Evolutionary conservation across 2,888 invertebrate genomes (phyloP).

Genomic region (Sylvicola cinctus): DNA sequence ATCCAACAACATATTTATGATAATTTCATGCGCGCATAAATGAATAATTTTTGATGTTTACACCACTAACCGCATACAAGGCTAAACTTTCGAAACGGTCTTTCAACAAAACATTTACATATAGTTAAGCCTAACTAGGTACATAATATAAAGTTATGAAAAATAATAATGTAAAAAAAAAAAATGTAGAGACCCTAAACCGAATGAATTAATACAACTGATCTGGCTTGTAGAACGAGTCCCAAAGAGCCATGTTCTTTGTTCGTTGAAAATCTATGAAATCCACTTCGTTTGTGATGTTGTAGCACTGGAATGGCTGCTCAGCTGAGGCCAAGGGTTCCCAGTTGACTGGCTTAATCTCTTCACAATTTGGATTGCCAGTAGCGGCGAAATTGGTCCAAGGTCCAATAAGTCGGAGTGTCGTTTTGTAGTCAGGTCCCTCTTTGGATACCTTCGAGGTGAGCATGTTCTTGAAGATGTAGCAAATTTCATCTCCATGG

Average conservation of each 20-base stretch:
- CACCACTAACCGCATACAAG: no score
- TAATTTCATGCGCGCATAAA: no score
- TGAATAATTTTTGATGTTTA: no score
- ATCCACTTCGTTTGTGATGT: constrained; percentile 3
- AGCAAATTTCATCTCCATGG: constrained; percentile 22
- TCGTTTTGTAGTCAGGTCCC: constrained; percentile 20
- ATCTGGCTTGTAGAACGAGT: background rate
- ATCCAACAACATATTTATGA: no score
- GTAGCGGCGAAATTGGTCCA: constrained; percentile 20
- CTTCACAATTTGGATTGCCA: constrained; percentile 16
- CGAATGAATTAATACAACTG: no score
- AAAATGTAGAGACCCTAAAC: no score
- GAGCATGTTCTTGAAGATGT: constrained; percentile 13
- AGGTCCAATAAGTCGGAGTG: constrained; percentile 16
- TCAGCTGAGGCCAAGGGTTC: constrained; percentile 1
- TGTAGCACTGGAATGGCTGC: constrained; percentile 4
- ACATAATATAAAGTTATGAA: no score
- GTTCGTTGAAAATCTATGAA: constrained; percentile 2
- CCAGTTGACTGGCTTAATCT: constrained; percentile 2
- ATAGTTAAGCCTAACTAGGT: no score
- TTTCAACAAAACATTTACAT: no score
- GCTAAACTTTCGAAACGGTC: no score
- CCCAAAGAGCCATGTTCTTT: background rate
- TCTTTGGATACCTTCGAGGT: constrained; percentile 14
- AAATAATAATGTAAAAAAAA: no score